A percentile compares a stretch with the other conserved stretches of the same genome.
Conservation (phyloP, 2,113 vertebrate species). For the Bufo bufo region DNA sequence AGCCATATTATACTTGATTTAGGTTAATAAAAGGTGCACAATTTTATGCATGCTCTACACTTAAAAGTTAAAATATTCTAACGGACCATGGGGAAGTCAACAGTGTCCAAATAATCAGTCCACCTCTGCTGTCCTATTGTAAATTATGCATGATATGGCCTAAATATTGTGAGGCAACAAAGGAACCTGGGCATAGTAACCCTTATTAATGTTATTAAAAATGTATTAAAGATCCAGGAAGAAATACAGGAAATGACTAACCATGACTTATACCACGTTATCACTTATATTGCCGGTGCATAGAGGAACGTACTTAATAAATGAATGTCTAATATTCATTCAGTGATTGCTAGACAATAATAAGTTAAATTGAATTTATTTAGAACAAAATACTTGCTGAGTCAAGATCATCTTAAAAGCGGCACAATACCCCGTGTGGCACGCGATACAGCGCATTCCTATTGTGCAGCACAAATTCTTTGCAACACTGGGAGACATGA, state of each 20-base stretch:
- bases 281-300: not conserved
- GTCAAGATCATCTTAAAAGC: slow-evolving; percentile 49
- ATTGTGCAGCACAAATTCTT: slow-evolving; percentile 81
- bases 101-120: too few relatives aligned
- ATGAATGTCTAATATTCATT: not conserved
- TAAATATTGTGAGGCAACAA: not conserved
- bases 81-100: too few relatives aligned
- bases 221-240: not conserved
- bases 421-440: slow-evolving; percentile 66
- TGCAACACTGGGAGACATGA: slow-evolving; percentile 79
- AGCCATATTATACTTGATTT: too few relatives aligned
- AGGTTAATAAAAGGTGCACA: too few relatives aligned
- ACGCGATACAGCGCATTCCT: slow-evolving; percentile 78
- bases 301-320: not conserved
- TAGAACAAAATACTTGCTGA: slow-evolving; percentile 42
- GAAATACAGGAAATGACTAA: not conserved
- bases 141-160: too few relatives aligned
- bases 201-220: not conserved
- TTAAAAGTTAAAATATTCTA: too few relatives aligned
- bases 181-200: not conserved
- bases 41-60: too few relatives aligned
- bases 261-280: not conserved
- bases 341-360: not conserved
- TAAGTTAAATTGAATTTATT: slow-evolving; percentile 37
- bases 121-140: too few relatives aligned